phyloP scores from a whole-genome alignment of 2,888 invertebrate genomes.

The Drosophila percnosoma region DNA sequence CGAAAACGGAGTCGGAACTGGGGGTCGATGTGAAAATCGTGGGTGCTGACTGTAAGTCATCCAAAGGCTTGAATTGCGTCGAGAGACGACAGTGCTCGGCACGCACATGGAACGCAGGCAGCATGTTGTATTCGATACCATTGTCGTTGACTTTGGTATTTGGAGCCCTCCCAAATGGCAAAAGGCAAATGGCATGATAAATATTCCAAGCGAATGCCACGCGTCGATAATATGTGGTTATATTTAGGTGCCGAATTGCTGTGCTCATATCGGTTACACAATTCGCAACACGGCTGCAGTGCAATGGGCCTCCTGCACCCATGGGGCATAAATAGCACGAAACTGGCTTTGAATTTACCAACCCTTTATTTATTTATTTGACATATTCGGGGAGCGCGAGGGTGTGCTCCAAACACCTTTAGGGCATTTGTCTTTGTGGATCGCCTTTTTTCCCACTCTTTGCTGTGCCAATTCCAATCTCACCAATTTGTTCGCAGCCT shows the following conservation, averaged over 20 bases:
- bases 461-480: slow-evolving; percentile 2
- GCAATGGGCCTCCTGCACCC: slow-evolving; percentile 9
- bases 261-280: slow-evolving; percentile 11
- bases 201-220: slow-evolving; percentile 54
- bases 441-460: not conserved
- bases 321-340: not conserved
- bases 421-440: not conserved
- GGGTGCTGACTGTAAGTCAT: slow-evolving; percentile 13
- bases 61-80: slow-evolving; percentile 50
- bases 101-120: slow-evolving; percentile 26
- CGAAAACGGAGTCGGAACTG: not conserved
- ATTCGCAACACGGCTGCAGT: slow-evolving; percentile 30
- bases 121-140: slow-evolving; percentile 6
- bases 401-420: slow-evolving; percentile 8
- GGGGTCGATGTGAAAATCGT: slow-evolving; percentile 4
- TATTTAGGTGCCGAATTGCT: slow-evolving; percentile 38
- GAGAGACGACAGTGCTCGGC: slow-evolving; percentile 26
- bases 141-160: slow-evolving; percentile 55
- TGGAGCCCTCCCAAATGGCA: slow-evolving; percentile 29
- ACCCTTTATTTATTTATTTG: slow-evolving; percentile 16
- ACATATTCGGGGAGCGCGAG: not conserved
- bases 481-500: slow-evolving; percentile 5
- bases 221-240: slow-evolving; percentile 44
- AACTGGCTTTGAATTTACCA: slow-evolving; percentile 12
- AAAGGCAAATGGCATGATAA: slow-evolving; percentile 54